phyloP scores from a whole-genome alignment of 2,113 vertebrate species.

The Empidonax traillii region DNA sequence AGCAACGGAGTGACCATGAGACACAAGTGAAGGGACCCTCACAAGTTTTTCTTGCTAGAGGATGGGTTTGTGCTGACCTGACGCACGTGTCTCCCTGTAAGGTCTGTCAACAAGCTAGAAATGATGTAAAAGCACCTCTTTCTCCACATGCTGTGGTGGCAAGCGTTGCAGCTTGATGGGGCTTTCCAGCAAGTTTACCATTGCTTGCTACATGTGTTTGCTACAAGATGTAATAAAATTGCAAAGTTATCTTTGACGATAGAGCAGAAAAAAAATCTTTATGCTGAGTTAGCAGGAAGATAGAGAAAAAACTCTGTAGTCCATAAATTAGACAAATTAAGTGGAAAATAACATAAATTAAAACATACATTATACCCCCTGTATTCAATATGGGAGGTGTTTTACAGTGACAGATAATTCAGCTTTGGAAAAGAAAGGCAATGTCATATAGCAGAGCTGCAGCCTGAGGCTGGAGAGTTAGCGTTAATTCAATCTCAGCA shows the following conservation, averaged over 20 bases:
- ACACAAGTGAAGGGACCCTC: neutral
- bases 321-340: neutral
- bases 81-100: rapidly evolving
- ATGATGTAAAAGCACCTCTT: neutral
- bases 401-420: neutral
- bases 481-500: neutral
- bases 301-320: neutral
- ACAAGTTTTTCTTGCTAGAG: neutral
- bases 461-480: neutral
- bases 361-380: neutral
- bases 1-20: neutral
- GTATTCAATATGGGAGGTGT: neutral
- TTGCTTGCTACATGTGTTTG: neutral
- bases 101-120: neutral
- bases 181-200: neutral
- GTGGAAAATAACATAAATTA: neutral
- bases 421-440: neutral
- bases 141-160: neutral
- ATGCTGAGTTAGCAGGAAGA: neutral
- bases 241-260: neutral
- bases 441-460: neutral
- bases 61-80: neutral
- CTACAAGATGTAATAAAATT: neutral
- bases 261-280: neutral
- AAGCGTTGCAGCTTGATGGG: neutral